Evolutionary conservation across 1,140 invertebrate genomes (phyloP).

Genomic region (Drosophila carrolli): DNA sequence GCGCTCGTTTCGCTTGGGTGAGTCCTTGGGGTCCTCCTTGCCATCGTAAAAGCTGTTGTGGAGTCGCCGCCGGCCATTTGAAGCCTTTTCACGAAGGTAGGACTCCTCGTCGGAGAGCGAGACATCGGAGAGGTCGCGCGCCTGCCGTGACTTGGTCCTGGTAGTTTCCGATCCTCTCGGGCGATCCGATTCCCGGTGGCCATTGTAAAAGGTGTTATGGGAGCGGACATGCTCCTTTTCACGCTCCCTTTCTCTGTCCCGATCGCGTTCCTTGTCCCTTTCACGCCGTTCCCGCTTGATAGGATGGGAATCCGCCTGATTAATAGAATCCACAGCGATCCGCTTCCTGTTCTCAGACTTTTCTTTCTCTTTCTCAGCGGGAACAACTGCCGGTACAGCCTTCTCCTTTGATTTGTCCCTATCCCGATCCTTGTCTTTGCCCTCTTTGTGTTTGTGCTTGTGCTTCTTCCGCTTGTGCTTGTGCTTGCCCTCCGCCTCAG

Average conservation of each 20-base stretch:
- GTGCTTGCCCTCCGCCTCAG: constrained; percentile 82
- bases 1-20: constrained; percentile 18
- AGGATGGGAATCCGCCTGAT: not conserved
- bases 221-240: constrained; percentile 45
- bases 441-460: constrained; percentile 85
- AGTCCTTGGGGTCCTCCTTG: constrained; percentile 28
- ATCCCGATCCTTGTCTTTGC: constrained; percentile 38
- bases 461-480: constrained; percentile 69
- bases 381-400: not conserved
- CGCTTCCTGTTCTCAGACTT: constrained; percentile 47
- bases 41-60: constrained; percentile 62
- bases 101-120: constrained; percentile 85
- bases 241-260: constrained; percentile 7
- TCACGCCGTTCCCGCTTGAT: constrained; percentile 39
- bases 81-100: constrained; percentile 84
- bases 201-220: constrained; percentile 75
- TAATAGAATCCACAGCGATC: not conserved
- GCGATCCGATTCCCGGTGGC: constrained; percentile 30
- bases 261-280: constrained; percentile 14
- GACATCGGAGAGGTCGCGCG: constrained; percentile 84
- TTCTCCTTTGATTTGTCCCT: constrained; percentile 54
- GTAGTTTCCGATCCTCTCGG: constrained; percentile 10
- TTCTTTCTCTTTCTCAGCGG: constrained; percentile 34
- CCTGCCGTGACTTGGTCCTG: constrained; percentile 18
- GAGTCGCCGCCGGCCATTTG: constrained; percentile 42